phyloP scores from a whole-genome alignment of 2,888 invertebrate genomes.

The Yponomeuta cagnagella region DNA sequence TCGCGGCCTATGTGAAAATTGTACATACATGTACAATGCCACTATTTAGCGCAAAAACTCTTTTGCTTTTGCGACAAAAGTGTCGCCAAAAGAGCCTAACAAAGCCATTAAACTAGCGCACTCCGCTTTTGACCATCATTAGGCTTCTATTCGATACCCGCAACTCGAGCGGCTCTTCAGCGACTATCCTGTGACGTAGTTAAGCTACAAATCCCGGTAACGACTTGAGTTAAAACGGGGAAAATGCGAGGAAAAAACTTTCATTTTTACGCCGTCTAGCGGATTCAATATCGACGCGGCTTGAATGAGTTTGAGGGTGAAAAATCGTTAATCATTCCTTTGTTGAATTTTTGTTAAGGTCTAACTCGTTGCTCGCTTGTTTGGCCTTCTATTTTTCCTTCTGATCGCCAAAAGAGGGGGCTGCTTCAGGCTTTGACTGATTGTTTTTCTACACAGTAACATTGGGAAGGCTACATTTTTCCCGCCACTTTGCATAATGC shows the following conservation, averaged over 20 bases:
- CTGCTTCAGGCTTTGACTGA: conserved; percentile 63
- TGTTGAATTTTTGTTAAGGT: conserved; percentile 74
- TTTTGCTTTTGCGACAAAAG: not conserved
- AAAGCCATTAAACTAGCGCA: not conserved
- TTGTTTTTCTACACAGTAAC: conserved; percentile 62
- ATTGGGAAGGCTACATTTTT: conserved; percentile 27
- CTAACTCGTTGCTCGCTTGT: conserved; percentile 75
- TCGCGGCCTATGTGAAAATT: too few species aligned
- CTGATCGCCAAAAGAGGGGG: conserved; percentile 39
- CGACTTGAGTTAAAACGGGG: conserved; percentile 17
- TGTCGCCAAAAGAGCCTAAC: not conserved
- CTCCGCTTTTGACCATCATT: not conserved
- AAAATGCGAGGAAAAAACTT: conserved; percentile 61
- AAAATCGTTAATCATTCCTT: conserved; percentile 75
- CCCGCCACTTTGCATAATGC: conserved; percentile 21
- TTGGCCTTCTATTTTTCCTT: conserved; percentile 71
- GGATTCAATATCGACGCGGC: conserved; percentile 74
- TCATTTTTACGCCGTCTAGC: conserved; percentile 72
- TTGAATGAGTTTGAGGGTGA: conserved; percentile 69
- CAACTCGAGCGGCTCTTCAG: not conserved
- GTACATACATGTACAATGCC: too few species aligned
- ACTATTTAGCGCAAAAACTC: too few species aligned
- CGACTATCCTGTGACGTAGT: not conserved
- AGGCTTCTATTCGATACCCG: not conserved
- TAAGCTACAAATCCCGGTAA: conserved; percentile 11